Percentiles rank a stretch among this genome's conserved stretches.
These are phyloP conservation scores for Drosophila eohydei DNA, from an alignment of 2,888 invertebrate genomes.

Conservation along the genomic window DNA sequence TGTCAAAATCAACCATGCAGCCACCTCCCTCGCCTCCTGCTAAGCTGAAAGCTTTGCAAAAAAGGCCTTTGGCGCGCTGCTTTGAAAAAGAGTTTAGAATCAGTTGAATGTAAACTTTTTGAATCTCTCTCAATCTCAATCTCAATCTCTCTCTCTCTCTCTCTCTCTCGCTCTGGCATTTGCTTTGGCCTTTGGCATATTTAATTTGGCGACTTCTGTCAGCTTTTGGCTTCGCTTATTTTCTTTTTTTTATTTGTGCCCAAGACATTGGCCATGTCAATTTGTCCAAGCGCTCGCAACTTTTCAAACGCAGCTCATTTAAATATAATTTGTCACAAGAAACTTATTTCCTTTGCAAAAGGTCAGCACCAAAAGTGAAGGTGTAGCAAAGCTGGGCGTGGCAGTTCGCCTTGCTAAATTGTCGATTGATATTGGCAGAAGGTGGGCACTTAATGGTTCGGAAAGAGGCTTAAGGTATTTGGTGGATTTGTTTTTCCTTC, in stretches of 20 bases:
- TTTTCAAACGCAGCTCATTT: slow-evolving; percentile 78
- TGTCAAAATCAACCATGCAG: slow-evolving; percentile 28
- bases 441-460: not conserved
- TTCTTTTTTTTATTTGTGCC: not conserved
- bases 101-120: slow-evolving; percentile 56
- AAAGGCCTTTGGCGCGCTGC: slow-evolving; percentile 10
- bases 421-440: not conserved
- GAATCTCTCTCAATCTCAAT: slow-evolving; percentile 44
- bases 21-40: not conserved
- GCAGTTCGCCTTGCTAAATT: not conserved
- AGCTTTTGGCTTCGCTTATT: slow-evolving; percentile 20
- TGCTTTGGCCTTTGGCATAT: slow-evolving; percentile 69
- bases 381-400: not conserved
- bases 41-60: not conserved
- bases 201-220: slow-evolving; percentile 70
- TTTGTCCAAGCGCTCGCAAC: slow-evolving; percentile 52
- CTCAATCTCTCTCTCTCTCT: slow-evolving; percentile 42
- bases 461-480: slow-evolving; percentile 4
- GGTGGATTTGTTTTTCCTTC: not conserved
- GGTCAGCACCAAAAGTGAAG: slow-evolving; percentile 14
- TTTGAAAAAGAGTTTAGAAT: slow-evolving; percentile 56
- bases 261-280: slow-evolving; percentile 62
- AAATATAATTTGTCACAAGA: slow-evolving; percentile 72
- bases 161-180: slow-evolving; percentile 45
- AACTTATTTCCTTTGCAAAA: slow-evolving; percentile 37